Evolutionary conservation across 2,888 invertebrate genomes (phyloP).

Genomic region (Acrobasis consociella): DNA sequence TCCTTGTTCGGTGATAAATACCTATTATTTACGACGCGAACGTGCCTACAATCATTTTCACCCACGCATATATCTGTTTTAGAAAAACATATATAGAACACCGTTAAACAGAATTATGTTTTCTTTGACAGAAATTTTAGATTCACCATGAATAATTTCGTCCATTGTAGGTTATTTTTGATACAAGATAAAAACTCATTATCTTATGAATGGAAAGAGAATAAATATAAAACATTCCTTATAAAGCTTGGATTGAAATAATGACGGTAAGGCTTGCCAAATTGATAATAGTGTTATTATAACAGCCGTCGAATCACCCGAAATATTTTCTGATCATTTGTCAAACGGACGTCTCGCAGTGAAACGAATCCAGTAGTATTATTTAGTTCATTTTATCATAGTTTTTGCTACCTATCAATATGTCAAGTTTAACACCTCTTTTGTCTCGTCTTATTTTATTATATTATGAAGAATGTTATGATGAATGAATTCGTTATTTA

Average conservation of each 20-base stretch:
- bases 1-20: constrained; percentile 4
- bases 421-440: constrained; percentile 13
- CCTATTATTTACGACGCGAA: constrained; percentile 9
- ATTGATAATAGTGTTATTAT: constrained; percentile 77
- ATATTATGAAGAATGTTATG: not conserved
- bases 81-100: not conserved
- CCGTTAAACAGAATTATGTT: not conserved
- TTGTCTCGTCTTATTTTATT: constrained; percentile 5
- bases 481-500: not conserved
- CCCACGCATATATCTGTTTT: constrained; percentile 9
- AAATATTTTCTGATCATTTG: constrained; percentile 71
- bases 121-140: constrained; percentile 8
- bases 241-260: constrained; percentile 47
- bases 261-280: constrained; percentile 72
- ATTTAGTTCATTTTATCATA: constrained; percentile 36
- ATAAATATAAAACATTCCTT: constrained; percentile 31
- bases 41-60: constrained; percentile 10
- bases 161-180: constrained; percentile 24
- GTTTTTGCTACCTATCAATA: constrained; percentile 33
- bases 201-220: constrained; percentile 31
- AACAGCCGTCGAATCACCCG: constrained; percentile 46
- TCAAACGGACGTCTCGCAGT: constrained; percentile 63
- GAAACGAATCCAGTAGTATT: constrained; percentile 62
- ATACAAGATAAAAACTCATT: constrained; percentile 29
- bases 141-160: constrained; percentile 18